Evolutionary conservation across 2,113 vertebrate genomes (phyloP).

Genomic region (Ochotona curzoniae): DNA sequence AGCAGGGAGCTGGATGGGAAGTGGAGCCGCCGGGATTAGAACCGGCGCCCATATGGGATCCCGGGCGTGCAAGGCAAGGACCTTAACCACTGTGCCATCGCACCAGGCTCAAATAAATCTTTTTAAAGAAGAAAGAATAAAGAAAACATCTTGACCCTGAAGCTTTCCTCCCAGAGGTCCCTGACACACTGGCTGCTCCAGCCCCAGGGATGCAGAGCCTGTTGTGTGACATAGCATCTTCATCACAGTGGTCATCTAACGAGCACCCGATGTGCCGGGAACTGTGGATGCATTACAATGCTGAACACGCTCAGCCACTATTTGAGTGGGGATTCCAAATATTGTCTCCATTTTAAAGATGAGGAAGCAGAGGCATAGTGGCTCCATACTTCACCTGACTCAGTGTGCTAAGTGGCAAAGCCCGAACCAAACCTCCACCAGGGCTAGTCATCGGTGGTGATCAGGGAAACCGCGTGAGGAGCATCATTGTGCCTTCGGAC

Average conservation of each 20-base stretch:
- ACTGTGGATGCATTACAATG: neutral
- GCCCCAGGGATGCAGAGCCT: neutral
- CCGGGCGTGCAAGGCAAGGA: too few relatives aligned
- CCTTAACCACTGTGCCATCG: too few relatives aligned
- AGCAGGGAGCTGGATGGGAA: too few relatives aligned
- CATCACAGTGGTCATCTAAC: slow-evolving; percentile 1
- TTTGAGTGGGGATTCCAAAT: too few relatives aligned
- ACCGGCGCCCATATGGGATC: too few relatives aligned
- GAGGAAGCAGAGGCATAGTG: neutral
- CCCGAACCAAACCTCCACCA: neutral
- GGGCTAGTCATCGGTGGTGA: neutral
- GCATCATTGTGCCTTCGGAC: neutral
- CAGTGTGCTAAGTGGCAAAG: neutral
- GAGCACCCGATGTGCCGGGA: neutral
- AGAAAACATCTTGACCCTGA: neutral
- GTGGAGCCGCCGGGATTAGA: too few relatives aligned
- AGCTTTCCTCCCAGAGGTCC: neutral
- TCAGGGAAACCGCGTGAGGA: neutral
- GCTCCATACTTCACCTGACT: neutral
- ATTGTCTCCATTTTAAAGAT: too few relatives aligned
- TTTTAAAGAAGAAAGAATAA: too few relatives aligned
- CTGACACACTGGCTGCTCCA: neutral
- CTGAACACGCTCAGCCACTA: neutral
- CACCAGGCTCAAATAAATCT: too few relatives aligned
- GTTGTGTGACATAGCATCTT: neutral